Percentiles rank a stretch among this genome's conserved stretches.
These are phyloP conservation scores for Haliclona indistincta DNA, from an alignment of 37 sponge, comb jelly and placozoan species.

Conservation along the genomic window DNA sequence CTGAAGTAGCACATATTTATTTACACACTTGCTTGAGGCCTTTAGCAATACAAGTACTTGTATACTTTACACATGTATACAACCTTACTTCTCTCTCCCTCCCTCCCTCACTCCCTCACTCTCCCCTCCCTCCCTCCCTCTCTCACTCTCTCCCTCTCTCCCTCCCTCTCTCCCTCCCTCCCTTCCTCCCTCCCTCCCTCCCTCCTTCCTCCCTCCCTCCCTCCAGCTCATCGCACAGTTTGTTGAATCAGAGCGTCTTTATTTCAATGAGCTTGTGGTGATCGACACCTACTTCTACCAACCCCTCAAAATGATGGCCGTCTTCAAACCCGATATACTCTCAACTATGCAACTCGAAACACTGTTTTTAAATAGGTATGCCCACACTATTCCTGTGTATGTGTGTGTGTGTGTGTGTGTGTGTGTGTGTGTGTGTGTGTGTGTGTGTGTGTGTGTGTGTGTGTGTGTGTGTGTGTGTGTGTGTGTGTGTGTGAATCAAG, in stretches of 20 bases:
- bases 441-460: conserved; percentile 19
- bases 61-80: neutral
- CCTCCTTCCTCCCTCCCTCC: neutral
- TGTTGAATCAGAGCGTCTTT: conserved; percentile 59
- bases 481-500: conserved; percentile 16
- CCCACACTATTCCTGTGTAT: neutral
- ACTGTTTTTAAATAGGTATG: conserved; percentile 71
- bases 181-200: neutral
- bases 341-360: conserved; percentile 36
- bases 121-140: no score
- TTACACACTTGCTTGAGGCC: no score
- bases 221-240: conserved; percentile 59
- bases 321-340: conserved; percentile 61
- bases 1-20: no score
- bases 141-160: neutral
- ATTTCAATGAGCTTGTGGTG: conserved; percentile 40
- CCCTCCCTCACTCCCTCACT: no score
- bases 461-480: conserved; percentile 13
- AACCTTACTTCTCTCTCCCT: neutral
- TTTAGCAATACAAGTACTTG: neutral
- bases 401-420: conserved; percentile 18
- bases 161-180: neutral
- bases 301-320: conserved; percentile 60
- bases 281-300: conserved; percentile 47
- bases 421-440: conserved; percentile 17